phyloP scores from a whole-genome alignment of 2,888 invertebrate genomes.

The Orchestes rusci region DNA sequence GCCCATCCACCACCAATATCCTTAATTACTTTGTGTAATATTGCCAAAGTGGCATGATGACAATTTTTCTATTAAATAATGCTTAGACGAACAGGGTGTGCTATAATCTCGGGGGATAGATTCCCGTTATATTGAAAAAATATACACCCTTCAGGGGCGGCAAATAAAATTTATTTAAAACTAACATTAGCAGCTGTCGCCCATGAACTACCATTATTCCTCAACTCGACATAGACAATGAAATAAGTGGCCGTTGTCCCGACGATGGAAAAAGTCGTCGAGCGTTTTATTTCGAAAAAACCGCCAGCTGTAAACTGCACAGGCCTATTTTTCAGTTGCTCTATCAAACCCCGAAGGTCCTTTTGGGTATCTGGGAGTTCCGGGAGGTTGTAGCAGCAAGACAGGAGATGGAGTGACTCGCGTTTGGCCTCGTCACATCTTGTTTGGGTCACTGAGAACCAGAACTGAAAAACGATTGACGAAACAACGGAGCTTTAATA shows the following conservation, averaged over 20 bases:
- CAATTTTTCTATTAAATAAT: too few species aligned
- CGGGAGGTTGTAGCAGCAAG: conserved; percentile 12
- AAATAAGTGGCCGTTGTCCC: conserved; percentile 18
- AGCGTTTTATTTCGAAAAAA: conserved; percentile 20
- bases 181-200: too few species aligned
- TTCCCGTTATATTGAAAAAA: too few species aligned
- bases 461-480: conserved; percentile 9
- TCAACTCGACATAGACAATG: conserved; percentile 19
- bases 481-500: background rate
- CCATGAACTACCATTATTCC: conserved; percentile 17
- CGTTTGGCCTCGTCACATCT: conserved; percentile 17
- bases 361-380: conserved; percentile 11
- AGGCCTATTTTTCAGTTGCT: conserved; percentile 16
- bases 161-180: too few species aligned
- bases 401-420: conserved; percentile 13
- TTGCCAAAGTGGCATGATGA: too few species aligned
- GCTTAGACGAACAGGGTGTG: too few species aligned
- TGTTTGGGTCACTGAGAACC: conserved; percentile 17
- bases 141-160: too few species aligned
- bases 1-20: too few species aligned
- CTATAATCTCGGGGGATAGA: too few species aligned
- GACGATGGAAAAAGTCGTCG: conserved; percentile 19
- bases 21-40: too few species aligned
- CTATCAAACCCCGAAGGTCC: conserved; percentile 8
- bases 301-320: conserved; percentile 19